Percentiles rank a stretch among this genome's conserved stretches.
Conservation (phyloP, 2,113 vertebrate species). For the Parotia lawesii region DNA sequence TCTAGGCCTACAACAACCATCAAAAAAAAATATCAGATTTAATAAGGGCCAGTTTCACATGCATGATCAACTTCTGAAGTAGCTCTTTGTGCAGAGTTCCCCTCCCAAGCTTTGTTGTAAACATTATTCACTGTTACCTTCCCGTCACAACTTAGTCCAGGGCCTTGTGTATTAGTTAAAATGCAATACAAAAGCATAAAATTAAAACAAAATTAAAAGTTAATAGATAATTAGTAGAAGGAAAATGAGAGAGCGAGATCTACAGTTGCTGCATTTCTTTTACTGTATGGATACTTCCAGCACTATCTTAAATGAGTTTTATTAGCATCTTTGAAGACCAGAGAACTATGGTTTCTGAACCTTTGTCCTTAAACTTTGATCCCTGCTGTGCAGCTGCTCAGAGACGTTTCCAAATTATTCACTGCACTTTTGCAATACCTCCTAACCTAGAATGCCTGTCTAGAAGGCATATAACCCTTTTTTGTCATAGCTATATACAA, state of each 20-base stretch:
- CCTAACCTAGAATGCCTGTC: neutral
- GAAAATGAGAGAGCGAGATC: accelerated
- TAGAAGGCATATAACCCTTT: neutral
- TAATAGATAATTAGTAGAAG: neutral
- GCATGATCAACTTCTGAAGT: neutral
- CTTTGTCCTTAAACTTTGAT: neutral
- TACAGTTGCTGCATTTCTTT: neutral
- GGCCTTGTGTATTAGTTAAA: neutral
- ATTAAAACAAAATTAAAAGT: neutral
- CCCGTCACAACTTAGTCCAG: neutral
- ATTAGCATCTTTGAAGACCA: neutral
- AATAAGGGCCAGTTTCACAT: neutral
- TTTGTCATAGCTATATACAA: neutral
- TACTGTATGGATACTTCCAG: neutral
- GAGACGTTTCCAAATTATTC: neutral
- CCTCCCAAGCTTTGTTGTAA: neutral
- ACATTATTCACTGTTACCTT: neutral
- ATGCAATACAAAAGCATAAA: neutral
- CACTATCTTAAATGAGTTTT: neutral
- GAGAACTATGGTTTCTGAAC: neutral
- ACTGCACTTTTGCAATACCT: neutral
- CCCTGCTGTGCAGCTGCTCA: neutral
- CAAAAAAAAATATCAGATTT: neutral
- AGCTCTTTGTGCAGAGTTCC: neutral
- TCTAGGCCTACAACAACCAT: neutral